Base-by-base conservation (phyloP, 2,888 invertebrate genomes). In the Vanessa cardui region DNA sequence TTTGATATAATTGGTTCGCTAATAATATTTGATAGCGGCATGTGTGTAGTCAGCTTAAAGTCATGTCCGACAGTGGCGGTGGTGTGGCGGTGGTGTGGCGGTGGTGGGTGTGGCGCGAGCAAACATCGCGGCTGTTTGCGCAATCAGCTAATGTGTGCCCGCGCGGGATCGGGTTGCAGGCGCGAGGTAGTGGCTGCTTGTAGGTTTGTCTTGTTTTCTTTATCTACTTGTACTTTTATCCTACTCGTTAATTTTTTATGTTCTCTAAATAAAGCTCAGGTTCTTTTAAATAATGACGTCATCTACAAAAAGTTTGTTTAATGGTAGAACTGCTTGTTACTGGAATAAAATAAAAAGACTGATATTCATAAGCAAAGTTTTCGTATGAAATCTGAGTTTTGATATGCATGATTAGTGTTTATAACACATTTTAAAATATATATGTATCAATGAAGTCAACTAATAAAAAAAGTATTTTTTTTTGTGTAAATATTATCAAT, bases 91-190 rank as follows among this genome's bases (percentile, higher is more conserved):
- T n/a, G n/a, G n/a, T n/a, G n/a, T 39, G 39, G 4, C 39, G 39
- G 39, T 39, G 49, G 68, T 56, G 56, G 64, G 64, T 50, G 67
- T 67, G 70, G 50, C 59, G 58, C 67, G 59, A 31, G 62, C 58
- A 62, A 64, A 69, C 56, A 62, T 16, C 44, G 45, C 39, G 39
- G 39, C 12, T 70, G 70, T 71, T 71, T 68, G 60, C 65, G 72
- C 77, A 81, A 85, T 85, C 81, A 78, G 78, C 80, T 84, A 83
- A 84, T 83, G 82, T 73, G 75, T 61, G 47, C 59, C 6, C 39
- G 39, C 39, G 39, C 39, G 39, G 39, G 72, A 63, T 72, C 66
- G 59, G 58, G 62, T 71, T 62, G 62, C 68, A 71, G 74, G 70
- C 70, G 69, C 72, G 66, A 9, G 71, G 72, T 33, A 12, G 39